Conservation (phyloP, 2,113 vertebrate genomes). For the Tamias sibiricus region DNA sequence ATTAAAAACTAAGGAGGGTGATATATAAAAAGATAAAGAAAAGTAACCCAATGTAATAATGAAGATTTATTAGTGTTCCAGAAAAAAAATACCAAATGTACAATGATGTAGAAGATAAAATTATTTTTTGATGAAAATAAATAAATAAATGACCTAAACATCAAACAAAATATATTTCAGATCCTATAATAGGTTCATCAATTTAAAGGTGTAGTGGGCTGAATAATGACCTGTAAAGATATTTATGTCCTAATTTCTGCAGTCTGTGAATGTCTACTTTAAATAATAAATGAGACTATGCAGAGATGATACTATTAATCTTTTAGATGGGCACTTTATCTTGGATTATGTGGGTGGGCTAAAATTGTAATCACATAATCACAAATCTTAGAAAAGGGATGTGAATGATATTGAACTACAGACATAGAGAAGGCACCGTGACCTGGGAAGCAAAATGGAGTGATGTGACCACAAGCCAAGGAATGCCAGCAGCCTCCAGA, state of each 20-base stretch:
- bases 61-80: neutral
- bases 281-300: neutral
- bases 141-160: neutral
- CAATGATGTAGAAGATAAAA: neutral
- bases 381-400: neutral
- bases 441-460: neutral
- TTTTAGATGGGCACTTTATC: neutral
- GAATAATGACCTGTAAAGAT: neutral
- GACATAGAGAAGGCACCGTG: neutral
- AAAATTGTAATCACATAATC: neutral
- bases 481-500: neutral
- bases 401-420: neutral
- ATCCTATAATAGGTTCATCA: neutral
- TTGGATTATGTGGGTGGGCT: neutral
- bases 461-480: neutral
- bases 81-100: neutral
- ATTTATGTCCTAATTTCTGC: neutral
- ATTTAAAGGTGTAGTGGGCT: neutral
- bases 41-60: neutral
- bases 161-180: neutral
- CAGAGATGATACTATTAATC: neutral
- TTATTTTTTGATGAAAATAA: neutral
- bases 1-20: slow-evolving; percentile 16
- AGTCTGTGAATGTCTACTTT: neutral
- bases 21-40: neutral